Evolutionary conservation across 2,113 vertebrate genomes (phyloP), one percentile per base, ranked within the genome.

Genomic region (Falco punctatus): DNA sequence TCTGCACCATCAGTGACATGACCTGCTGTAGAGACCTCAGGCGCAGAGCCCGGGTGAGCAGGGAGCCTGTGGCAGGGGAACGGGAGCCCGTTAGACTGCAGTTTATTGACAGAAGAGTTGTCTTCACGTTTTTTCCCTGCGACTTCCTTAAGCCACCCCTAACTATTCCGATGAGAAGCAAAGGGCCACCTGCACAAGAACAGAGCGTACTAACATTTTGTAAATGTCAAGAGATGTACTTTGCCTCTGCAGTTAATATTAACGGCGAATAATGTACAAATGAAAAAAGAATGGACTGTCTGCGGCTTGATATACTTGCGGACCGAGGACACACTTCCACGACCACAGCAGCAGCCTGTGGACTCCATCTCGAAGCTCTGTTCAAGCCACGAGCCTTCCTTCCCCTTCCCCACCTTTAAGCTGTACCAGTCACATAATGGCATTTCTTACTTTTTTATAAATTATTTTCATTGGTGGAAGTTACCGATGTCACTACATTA

Each of bases 201-300:
- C 77, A 73, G 62, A 59, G 73, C 7, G 5, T 15, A 8, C 51
- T 72, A 73, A 52, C 51, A 16, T 51, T 86, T 5, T 48, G 80
- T 54, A 94, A 92, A 96, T 94, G 94, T 94, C 94, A 88, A 21
- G 72, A 78, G 96, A 92, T 67, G 77, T 33, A 33, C 61, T 91
- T 51, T 33, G 88, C 8, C 23, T 38, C 88, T 32, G 28, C 88
- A 86, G 87, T 82, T 81, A 90, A 67, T 62, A 67, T n/a, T 46
- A 74, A 55, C 13, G 2, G 84, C 26, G n/a, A 16, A 14, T 8
- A 5, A 65, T 0, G 27, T 27, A 30, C 19, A 3, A 16, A 23
- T 0, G 59, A 44, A 44, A 70, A 48, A 62, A 26, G 55, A 51
- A 84, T 0, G 35, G 59, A 18, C 33, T 49, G 57, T n/a, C 66